Evolutionary conservation across 2,888 invertebrate species (phyloP).

Genomic region (Dioctria linearis): DNA sequence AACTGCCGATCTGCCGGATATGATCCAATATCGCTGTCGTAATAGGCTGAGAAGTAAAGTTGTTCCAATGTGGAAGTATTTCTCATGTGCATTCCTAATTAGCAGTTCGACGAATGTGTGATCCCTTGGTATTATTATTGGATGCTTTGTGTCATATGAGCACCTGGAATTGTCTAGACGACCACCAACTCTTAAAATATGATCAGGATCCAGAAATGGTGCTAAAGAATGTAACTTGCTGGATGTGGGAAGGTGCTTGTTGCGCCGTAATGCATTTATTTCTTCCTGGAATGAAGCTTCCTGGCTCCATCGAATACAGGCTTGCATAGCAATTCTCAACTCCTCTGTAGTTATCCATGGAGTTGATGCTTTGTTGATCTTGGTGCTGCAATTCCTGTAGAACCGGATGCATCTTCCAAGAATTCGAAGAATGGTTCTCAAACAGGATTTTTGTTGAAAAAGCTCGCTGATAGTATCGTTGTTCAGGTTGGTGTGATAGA

Average conservation of each 20-base stretch:
- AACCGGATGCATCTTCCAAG: neutral
- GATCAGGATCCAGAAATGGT: neutral
- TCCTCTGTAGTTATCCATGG: neutral
- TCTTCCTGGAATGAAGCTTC: neutral
- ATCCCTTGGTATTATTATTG: neutral
- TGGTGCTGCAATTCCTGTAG: neutral
- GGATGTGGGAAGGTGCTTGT: neutral
- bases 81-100: neutral
- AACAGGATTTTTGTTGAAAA: neutral
- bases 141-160: neutral
- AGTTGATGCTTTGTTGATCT: neutral
- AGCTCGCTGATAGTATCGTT: neutral
- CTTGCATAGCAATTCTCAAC: neutral
- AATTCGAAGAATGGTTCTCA: neutral
- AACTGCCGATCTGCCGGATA: neutral
- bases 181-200: neutral
- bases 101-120: neutral
- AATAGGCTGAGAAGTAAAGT: too few species aligned
- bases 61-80: neutral
- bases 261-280: neutral
- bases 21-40: neutral
- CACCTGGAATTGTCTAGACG: neutral
- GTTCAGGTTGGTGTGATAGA: too few species aligned
- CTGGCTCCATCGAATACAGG: neutral
- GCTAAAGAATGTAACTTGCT: neutral